Evolutionary conservation across 2,888 invertebrate species (phyloP), one percentile per base, ranked within the genome.

Genomic region (Melanargia galathea): DNA sequence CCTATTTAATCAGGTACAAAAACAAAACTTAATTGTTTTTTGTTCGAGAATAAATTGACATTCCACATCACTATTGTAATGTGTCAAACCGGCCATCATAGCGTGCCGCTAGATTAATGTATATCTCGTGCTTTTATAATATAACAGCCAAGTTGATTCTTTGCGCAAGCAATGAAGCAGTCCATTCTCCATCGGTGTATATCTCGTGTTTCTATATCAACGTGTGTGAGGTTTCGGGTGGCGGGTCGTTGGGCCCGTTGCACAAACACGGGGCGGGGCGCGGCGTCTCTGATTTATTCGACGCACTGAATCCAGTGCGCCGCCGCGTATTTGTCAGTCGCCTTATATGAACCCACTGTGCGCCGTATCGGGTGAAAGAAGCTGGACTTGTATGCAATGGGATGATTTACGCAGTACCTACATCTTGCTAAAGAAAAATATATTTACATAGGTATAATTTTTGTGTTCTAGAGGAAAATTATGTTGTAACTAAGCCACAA

Each of bases 231-330:
- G 43, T 63, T 66, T 66, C 63, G 63, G 66, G 66, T 63, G 66
- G 66, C 55, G 65, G 56, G 52, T 20, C 33, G 35, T 30, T 56
- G 81, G 57, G 46, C 40, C 46, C 30, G 52, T 46, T 58, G 81
- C 79, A 80, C 80, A 78, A 80, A 82, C 79, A 79, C 52, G 67
- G 71, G 77, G 80, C 72, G 75, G 74, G 67, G 67, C 71, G 72
- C 70, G 73, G 74, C 64, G 35, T 52, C 62, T 64, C 60, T 62
- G 66, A 66, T 59, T 66, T 66, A 63, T 63, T 46, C 58, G 54
- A 58, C 52, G 51, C 66, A 63, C 59, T 61, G 64, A 45, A 59
- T 61, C 38, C 63, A 22, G 49, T n/a, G n/a, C n/a, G n/a, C n/a
- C 40, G 38, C 40, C 33, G 24, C 48, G 63, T 60, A 55, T 67